These are phyloP conservation scores for Lineus longissimus DNA, from an alignment of 1,140 invertebrate genomes.

Conservation along the genomic window DNA sequence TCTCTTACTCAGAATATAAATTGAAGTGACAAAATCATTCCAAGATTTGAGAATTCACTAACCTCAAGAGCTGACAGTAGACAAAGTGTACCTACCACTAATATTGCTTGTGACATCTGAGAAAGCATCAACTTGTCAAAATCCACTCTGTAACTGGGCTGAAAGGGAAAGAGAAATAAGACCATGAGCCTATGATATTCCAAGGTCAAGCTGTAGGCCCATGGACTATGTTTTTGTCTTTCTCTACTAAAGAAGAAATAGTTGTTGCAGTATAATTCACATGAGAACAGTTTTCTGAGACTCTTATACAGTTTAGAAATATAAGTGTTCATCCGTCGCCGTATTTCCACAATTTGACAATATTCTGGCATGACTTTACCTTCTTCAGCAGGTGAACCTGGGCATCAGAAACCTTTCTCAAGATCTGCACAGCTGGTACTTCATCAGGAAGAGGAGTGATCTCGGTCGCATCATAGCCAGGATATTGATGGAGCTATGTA, in stretches of 20 bases:
- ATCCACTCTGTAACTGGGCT: slow-evolving; percentile 36
- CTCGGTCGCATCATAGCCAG: slow-evolving; percentile 43
- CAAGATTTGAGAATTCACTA: background rate
- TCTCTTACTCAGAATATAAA: background rate
- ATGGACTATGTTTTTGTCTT: too few relatives aligned
- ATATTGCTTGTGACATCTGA: slow-evolving; percentile 41
- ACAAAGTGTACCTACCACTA: slow-evolving; percentile 27
- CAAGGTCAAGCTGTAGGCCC: too few relatives aligned
- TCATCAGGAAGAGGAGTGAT: slow-evolving; percentile 42
- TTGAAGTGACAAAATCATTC: background rate
- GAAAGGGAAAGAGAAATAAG: slow-evolving; percentile 20
- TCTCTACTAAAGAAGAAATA: too few relatives aligned
- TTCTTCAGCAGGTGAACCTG: slow-evolving; percentile 38
- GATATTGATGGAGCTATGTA: slow-evolving; percentile 45
- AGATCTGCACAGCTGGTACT: slow-evolving; percentile 31
- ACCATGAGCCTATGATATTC: background rate
- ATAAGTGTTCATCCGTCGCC: too few relatives aligned
- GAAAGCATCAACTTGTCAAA: slow-evolving; percentile 44
- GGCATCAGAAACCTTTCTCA: slow-evolving; percentile 41
- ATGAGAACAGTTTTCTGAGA: too few relatives aligned
- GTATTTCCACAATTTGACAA: too few relatives aligned
- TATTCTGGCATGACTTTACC: slow-evolving; percentile 22
- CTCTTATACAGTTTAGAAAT: too few relatives aligned
- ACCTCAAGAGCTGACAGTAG: background rate
- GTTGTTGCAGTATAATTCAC: too few relatives aligned